Evolutionary conservation across 2,888 invertebrate genomes (phyloP).

Genomic region (Drosophila neutralis): DNA sequence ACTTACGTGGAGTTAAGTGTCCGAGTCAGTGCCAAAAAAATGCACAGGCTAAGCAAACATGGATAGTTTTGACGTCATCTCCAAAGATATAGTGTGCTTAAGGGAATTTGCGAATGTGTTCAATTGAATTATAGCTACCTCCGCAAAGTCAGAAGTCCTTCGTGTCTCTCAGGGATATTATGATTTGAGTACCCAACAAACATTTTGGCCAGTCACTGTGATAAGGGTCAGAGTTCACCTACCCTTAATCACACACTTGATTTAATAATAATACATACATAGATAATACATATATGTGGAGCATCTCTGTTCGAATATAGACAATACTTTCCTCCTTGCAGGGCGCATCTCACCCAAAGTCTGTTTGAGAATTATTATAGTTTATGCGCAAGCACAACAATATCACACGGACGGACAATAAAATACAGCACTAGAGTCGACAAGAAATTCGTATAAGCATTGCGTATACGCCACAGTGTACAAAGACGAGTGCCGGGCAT

Average conservation of each 20-base stretch:
- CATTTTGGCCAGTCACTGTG: neutral
- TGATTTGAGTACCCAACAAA: neutral
- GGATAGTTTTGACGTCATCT: neutral
- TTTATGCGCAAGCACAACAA: slow-evolving; percentile 72
- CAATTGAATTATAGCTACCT: neutral
- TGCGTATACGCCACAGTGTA: slow-evolving; percentile 37
- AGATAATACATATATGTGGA: neutral
- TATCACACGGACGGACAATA: slow-evolving; percentile 2
- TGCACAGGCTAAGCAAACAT: neutral
- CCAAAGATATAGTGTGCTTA: neutral
- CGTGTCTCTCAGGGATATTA: neutral
- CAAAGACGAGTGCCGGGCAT: neutral
- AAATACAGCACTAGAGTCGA: neutral
- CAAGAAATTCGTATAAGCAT: slow-evolving; percentile 21
- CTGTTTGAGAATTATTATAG: slow-evolving; percentile 61
- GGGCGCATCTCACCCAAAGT: slow-evolving; percentile 13
- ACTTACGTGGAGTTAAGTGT: neutral
- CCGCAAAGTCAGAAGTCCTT: neutral
- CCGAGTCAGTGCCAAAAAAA: neutral
- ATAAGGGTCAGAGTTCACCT: slow-evolving; percentile 5
- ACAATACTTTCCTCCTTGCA: neutral
- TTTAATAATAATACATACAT: neutral
- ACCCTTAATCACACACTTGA: neutral
- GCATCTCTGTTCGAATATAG: neutral
- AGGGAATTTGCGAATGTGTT: neutral